Evolutionary conservation across 2,113 vertebrate species (phyloP).

Genomic region (Eulemur rufifrons): DNA sequence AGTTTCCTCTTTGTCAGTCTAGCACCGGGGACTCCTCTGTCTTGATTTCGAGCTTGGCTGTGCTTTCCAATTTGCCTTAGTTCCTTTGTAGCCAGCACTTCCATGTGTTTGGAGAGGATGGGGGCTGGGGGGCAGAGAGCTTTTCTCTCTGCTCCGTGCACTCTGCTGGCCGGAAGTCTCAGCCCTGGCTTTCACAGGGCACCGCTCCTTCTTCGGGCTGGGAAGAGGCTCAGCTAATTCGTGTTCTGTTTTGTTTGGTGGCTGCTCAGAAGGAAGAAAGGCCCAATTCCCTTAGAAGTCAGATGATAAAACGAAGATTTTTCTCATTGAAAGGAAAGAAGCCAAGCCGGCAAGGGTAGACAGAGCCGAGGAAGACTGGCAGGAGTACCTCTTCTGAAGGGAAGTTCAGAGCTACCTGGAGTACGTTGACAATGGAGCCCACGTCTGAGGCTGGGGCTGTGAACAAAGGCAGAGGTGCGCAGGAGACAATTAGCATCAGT

Average conservation of each 20-base stretch:
- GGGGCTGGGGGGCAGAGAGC: not conserved
- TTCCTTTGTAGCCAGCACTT: not conserved
- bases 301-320: constrained; percentile 37
- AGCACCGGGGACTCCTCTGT: not conserved
- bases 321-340: not conserved
- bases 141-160: not conserved
- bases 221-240: not conserved
- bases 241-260: constrained; percentile 33
- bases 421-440: not conserved
- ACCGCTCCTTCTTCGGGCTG: not conserved
- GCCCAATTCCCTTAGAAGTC: constrained; percentile 30
- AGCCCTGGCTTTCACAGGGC: not conserved
- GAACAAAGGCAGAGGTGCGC: not conserved
- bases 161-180: not conserved
- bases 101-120: not conserved
- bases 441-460: not conserved
- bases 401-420: constrained; percentile 16
- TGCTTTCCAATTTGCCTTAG: not conserved
- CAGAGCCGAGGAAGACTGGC: not conserved
- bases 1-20: not conserved
- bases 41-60: not conserved
- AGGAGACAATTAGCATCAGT: not conserved
- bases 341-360: not conserved
- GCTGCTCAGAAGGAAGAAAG: constrained; percentile 50
- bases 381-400: not conserved